These are phyloP conservation scores for Iselma pallidipennis DNA, from an alignment of 2,888 invertebrate species.

Conservation along the genomic window DNA sequence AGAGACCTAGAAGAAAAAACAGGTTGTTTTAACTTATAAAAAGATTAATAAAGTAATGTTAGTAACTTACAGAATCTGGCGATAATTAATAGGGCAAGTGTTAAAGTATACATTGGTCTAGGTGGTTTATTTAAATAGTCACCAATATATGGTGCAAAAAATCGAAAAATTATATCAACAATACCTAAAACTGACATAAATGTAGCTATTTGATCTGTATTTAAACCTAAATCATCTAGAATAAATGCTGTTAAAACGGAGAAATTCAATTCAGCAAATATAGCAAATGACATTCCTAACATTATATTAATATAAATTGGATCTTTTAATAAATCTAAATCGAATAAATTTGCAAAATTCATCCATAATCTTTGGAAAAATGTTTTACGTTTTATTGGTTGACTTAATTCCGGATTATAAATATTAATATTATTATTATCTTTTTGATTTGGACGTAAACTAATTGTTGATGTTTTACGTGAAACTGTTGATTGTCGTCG, in stretches of 20 bases:
- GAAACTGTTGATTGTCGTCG: slow-evolving; percentile 25
- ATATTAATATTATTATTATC: neutral
- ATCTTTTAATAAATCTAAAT: slow-evolving; percentile 68
- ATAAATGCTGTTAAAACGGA: slow-evolving; percentile 69
- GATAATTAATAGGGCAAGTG: slow-evolving; percentile 63
- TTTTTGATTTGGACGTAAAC: neutral
- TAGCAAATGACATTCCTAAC: slow-evolving; percentile 68
- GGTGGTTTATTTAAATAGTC: slow-evolving; percentile 66
- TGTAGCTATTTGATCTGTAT: slow-evolving; percentile 63
- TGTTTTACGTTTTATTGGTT: slow-evolving; percentile 16
- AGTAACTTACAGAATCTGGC: slow-evolving; percentile 67
- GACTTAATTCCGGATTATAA: slow-evolving; percentile 35
- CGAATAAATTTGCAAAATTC: slow-evolving; percentile 62
- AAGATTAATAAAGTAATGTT: neutral
- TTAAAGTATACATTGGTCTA: slow-evolving; percentile 67
- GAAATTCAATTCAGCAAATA: slow-evolving; percentile 72
- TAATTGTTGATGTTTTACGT: slow-evolving; percentile 5
- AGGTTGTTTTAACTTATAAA: neutral
- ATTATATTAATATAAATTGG: slow-evolving; percentile 70
- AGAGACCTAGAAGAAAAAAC: slow-evolving; percentile 15
- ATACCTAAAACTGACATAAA: slow-evolving; percentile 65
- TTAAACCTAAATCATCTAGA: slow-evolving; percentile 64
- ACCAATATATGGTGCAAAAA: slow-evolving; percentile 68
- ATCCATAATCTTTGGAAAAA: slow-evolving; percentile 32
- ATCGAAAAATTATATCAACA: slow-evolving; percentile 63